These are phyloP conservation scores for Terrapene triunguis DNA, from an alignment of 2,113 vertebrate species.

Conservation along the genomic window DNA sequence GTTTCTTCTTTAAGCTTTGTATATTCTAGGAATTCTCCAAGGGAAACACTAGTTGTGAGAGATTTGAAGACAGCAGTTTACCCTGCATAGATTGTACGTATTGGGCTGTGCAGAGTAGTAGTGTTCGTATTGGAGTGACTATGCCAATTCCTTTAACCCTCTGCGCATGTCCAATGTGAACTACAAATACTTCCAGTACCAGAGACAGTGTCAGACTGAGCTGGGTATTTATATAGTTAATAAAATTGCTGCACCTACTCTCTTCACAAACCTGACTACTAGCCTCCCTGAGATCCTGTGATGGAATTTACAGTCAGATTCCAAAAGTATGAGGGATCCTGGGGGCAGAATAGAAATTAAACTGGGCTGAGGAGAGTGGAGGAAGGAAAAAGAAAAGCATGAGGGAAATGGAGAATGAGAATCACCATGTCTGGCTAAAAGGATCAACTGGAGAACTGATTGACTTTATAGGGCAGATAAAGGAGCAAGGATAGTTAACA, in stretches of 20 bases:
- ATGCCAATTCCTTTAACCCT: not conserved
- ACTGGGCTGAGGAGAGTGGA: not conserved
- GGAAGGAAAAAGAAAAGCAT: not conserved
- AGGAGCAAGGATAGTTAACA: constrained; percentile 43
- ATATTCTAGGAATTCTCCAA: not conserved
- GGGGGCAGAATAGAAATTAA: not conserved
- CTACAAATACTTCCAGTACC: not conserved
- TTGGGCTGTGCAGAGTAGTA: constrained; percentile 39
- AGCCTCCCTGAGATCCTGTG: not conserved
- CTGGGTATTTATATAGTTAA: constrained; percentile 1
- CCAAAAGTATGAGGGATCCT: constrained; percentile 4
- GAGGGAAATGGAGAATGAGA: not conserved
- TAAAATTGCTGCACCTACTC: not conserved
- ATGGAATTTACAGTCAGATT: not conserved
- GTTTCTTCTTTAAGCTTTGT: fast-evolving
- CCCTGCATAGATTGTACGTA: constrained; percentile 56
- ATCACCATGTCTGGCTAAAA: not conserved
- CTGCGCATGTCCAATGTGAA: not conserved
- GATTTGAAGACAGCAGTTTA: constrained; percentile 65
- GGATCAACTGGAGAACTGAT: not conserved
- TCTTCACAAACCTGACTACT: not conserved
- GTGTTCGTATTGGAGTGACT: constrained; percentile 42
- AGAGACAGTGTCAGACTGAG: not conserved
- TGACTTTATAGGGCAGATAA: constrained; percentile 44
- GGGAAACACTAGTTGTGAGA: constrained; percentile 21